phyloP scores from a whole-genome alignment of 2,797 vertebrate genomes.

The Gallinago nigripennis region DNA sequence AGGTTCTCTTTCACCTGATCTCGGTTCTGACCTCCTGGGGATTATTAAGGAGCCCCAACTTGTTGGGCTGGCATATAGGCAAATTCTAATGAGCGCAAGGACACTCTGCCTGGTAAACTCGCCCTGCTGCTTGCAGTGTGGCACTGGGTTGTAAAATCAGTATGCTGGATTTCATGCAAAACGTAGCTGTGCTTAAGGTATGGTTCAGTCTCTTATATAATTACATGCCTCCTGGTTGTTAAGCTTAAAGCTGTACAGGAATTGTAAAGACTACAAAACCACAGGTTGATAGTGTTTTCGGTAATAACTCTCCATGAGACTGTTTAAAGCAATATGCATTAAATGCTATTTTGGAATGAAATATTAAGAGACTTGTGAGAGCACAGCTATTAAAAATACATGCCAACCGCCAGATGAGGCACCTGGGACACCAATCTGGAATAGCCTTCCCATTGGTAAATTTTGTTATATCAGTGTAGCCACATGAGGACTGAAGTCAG shows the following conservation, averaged over 20 bases:
- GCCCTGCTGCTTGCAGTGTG: not conserved
- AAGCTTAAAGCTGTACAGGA: not conserved
- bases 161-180: not conserved
- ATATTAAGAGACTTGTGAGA: not conserved
- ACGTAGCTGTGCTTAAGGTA: not conserved
- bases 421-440: not conserved
- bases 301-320: not conserved
- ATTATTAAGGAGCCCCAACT: not conserved
- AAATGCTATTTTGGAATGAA: not conserved
- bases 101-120: not conserved
- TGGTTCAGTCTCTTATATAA: not conserved
- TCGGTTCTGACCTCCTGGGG: not conserved
- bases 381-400: not conserved
- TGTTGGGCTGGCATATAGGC: not conserved
- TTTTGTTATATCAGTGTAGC: not conserved
- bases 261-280: not conserved
- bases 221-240: not conserved
- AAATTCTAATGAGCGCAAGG: not conserved
- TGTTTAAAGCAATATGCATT: not conserved
- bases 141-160: not conserved
- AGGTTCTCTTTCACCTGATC: not conserved
- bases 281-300: not conserved
- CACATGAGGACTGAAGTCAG: fast-evolving
- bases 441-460: not conserved
- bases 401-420: not conserved